These are phyloP conservation scores for Clarias batrachus DNA, from an alignment of 2,113 vertebrate species.

Conservation along the genomic window DNA sequence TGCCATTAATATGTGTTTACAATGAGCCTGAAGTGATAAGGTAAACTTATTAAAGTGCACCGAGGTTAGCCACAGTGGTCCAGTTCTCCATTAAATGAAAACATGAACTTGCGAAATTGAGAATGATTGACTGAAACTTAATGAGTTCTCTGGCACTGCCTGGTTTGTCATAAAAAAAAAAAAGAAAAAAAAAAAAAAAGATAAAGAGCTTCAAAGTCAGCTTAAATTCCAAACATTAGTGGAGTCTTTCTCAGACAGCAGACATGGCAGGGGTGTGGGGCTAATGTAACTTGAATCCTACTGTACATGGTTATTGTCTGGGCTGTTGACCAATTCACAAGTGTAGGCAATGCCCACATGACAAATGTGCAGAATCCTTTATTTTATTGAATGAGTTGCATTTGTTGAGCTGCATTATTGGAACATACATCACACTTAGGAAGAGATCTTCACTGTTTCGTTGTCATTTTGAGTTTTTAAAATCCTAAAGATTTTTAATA, in stretches of 20 bases:
- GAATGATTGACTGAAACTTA: neutral
- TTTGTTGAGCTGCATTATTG: neutral
- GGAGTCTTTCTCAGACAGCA: neutral
- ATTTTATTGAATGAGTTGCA: neutral
- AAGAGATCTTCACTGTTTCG: neutral
- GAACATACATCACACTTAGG: neutral
- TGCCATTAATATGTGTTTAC: neutral
- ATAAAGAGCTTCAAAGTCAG: neutral
- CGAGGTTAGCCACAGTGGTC: neutral
- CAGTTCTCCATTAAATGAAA: neutral
- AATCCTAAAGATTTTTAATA: too few relatives aligned
- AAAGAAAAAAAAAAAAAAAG: neutral
- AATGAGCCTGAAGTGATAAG: neutral
- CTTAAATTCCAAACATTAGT: neutral
- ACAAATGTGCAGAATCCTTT: neutral
- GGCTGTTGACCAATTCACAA: neutral
- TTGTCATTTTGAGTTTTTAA: too few relatives aligned
- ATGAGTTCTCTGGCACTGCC: neutral
- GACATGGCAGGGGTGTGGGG: neutral
- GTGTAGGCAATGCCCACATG: neutral
- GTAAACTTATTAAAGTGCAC: neutral
- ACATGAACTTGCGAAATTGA: neutral
- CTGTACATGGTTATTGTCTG: neutral
- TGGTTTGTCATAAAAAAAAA: neutral
- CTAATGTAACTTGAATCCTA: neutral